Conservation (phyloP, 1,140 invertebrate species). For the Drosophila tropicalis region DNA sequence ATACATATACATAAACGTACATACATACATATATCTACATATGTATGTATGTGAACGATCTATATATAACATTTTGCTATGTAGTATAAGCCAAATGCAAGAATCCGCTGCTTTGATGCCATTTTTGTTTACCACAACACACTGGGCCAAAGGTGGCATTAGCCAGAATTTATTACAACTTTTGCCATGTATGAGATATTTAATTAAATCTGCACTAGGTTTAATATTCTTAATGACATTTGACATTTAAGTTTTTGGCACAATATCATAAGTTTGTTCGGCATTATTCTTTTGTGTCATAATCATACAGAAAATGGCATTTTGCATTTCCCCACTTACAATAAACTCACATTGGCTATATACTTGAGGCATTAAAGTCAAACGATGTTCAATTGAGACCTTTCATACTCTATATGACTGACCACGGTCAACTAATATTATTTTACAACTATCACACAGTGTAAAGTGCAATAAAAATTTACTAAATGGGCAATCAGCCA, state of each 20-base stretch:
- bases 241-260: constrained; percentile 51
- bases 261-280: background rate
- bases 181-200: constrained; percentile 2
- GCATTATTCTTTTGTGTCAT: background rate
- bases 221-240: constrained; percentile 29
- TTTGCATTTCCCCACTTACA: constrained; percentile 4
- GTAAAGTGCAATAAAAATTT: constrained; percentile 23
- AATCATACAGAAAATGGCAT: background rate
- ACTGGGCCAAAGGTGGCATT: constrained; percentile 13
- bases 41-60: background rate
- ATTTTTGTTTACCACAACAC: constrained; percentile 5
- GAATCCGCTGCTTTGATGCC: constrained; percentile 4
- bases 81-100: background rate
- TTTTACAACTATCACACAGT: constrained; percentile 34
- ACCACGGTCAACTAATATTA: constrained; percentile 56
- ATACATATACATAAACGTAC: constrained; percentile 26
- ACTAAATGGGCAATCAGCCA: constrained; percentile 56
- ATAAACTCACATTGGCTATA: background rate
- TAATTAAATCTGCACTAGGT: constrained; percentile 20
- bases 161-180: background rate
- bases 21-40: background rate
- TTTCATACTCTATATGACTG: background rate
- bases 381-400: too few species aligned
- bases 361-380: background rate
- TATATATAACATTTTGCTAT: too few species aligned